A percentile compares a stretch with the other conserved stretches of the same genome.
These are phyloP conservation scores for Rhabdophis nuchalis DNA, from an alignment of 2,797 vertebrate species.

Conservation along the genomic window DNA sequence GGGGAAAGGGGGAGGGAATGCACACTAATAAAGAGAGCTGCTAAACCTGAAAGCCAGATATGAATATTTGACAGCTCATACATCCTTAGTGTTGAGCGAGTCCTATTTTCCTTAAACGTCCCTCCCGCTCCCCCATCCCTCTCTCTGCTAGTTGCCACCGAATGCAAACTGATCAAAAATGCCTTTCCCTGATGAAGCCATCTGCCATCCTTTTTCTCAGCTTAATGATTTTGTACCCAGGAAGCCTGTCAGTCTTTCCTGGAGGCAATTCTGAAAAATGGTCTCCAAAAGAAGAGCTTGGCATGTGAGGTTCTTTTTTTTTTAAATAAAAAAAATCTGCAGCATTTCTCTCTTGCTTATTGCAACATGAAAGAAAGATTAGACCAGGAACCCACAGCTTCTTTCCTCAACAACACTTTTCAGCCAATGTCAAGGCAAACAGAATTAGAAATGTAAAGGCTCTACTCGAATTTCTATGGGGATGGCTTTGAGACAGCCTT, in stretches of 20 bases:
- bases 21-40: slow-evolving; percentile 44
- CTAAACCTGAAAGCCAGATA: slow-evolving; percentile 31
- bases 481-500: background rate
- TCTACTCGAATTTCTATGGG: background rate
- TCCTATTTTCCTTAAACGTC: slow-evolving; percentile 19
- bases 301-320: slow-evolving; percentile 49
- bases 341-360: slow-evolving; percentile 41
- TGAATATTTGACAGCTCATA: slow-evolving; percentile 42
- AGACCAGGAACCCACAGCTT: slow-evolving; percentile 37
- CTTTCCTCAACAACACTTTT: slow-evolving; percentile 32
- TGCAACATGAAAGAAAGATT: slow-evolving; percentile 47
- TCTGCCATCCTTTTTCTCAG: slow-evolving; percentile 27
- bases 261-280: slow-evolving; percentile 56
- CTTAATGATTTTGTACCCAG: slow-evolving; percentile 61
- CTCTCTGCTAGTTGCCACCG: slow-evolving; percentile 37
- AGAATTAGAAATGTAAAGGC: background rate
- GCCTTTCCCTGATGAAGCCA: slow-evolving; percentile 50
- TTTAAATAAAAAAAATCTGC: background rate
- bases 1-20: background rate
- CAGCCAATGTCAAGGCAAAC: slow-evolving; percentile 16
- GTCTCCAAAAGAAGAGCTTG: slow-evolving; percentile 56
- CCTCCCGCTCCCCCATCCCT: background rate
- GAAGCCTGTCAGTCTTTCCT: slow-evolving; percentile 62
- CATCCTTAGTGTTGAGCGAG: slow-evolving; percentile 39
- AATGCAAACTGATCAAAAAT: slow-evolving; percentile 56